Conservation (phyloP, 2,113 vertebrate genomes). For the Buteo buteo region DNA sequence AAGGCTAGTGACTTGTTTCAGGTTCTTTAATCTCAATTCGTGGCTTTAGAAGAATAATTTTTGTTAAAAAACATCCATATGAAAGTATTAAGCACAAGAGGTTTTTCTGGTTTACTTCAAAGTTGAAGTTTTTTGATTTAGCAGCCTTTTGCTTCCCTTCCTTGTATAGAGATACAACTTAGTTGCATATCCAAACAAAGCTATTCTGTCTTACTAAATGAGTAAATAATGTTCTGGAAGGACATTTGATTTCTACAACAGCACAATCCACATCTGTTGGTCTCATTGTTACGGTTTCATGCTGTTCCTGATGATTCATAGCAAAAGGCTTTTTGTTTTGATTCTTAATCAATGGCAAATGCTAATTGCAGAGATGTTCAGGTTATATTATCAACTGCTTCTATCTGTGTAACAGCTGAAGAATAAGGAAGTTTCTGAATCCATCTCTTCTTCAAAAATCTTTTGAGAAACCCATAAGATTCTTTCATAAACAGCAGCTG, state of each 20-base stretch:
- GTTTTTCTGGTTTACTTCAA: background rate
- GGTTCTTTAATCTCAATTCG: background rate
- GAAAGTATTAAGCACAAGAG: background rate
- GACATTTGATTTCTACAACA: background rate
- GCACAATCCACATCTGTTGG: background rate
- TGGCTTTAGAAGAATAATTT: background rate
- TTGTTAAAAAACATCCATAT: background rate
- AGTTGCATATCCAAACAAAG: background rate
- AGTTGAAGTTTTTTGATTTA: background rate
- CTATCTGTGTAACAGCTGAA: background rate
- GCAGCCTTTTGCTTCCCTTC: background rate
- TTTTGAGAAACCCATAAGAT: background rate
- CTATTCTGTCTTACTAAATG: background rate
- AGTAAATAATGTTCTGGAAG: conserved; percentile 27
- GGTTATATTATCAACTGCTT: background rate
- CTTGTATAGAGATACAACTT: background rate
- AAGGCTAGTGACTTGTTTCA: background rate
- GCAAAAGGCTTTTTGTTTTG: background rate
- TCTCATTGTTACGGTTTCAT: background rate
- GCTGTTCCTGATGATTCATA: conserved; percentile 10
- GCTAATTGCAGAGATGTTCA: background rate
- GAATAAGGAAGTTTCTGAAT: background rate
- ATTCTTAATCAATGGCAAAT: background rate
- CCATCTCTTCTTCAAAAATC: background rate
- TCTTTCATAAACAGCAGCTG: background rate